Base-by-base conservation (phyloP, 2,888 invertebrate species). In the Drosophila prolongata region DNA sequence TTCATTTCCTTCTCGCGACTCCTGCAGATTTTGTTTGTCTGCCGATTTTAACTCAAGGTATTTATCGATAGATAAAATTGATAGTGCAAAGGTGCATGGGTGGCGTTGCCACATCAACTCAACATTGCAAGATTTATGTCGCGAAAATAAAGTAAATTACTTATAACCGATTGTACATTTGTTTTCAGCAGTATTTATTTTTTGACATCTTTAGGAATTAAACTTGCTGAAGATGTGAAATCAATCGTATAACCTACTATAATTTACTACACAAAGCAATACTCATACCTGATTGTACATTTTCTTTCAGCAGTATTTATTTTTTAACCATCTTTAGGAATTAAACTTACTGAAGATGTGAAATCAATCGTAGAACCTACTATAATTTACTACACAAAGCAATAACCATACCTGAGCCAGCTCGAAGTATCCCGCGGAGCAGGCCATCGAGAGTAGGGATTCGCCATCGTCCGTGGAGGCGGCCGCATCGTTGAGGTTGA, bases 401-500 rank as follows among this genome's bases (percentile, higher is more conserved):
- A 13, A 0, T 13, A 24, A 50, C 72, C 77, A 72, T 93, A 96
- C 98, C 95, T 98, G 98, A 83, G 98, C 98, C 82, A 99, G 94
- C 93, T 99, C 98, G 93, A 97, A 98, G 93, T 98, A 98, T 54
- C 99, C 99, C 74, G 98, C 98, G 74, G 98, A 98, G 93, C 99
- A 99, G 72, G 99, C 99, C 89, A 99, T 95, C 60, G 98, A 98
- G 75, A 99, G 94, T 76, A 99, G 94, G 90, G 98, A 98, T 93
- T 99, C 99, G 79, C 98, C 99, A 93, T 99, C 98, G 93, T 99
- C 98, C 70, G 98, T 98, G 77, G 98, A 98, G 35, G 83, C 84
- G 11, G 87, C 72, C 9, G 89, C 89, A 94, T 98, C 98, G 94
- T 98, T 97, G 72, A 98, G 97, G 90, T 97, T 97, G 67, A 97